Percentiles rank a stretch among this genome's conserved stretches.
Evolutionary conservation across 2,113 vertebrate species (phyloP).

Genomic region (Hystrix cristata): DNA sequence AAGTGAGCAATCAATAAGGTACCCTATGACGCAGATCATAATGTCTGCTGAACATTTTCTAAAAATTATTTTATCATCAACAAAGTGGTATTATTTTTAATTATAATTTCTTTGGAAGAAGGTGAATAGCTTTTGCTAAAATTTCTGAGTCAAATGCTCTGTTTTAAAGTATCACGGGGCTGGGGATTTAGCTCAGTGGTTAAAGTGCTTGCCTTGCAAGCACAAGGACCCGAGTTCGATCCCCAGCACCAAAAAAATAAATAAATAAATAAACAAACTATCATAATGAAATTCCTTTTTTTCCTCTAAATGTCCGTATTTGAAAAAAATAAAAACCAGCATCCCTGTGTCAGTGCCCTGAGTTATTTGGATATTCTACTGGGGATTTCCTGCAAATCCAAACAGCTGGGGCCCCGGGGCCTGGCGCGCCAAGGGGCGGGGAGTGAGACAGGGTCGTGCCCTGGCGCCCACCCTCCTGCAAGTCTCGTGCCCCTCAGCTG

Average conservation of each 20-base stretch:
- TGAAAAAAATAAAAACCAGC: neutral
- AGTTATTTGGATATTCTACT: constrained; percentile 32
- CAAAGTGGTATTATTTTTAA: neutral
- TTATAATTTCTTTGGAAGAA: neutral
- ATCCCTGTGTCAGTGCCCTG: neutral
- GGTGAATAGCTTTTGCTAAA: neutral
- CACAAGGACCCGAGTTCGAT: too few species aligned
- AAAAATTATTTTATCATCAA: neutral
- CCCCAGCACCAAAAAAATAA: too few species aligned
- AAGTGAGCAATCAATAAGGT: neutral
- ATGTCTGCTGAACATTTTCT: neutral
- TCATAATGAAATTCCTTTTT: neutral
- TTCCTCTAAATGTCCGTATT: neutral
- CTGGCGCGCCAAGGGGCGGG: neutral
- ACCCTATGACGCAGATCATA: neutral
- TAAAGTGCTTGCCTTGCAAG: too few species aligned
- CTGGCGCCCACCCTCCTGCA: neutral
- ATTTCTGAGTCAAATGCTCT: neutral
- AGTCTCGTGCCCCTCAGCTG: neutral
- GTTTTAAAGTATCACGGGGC: neutral
- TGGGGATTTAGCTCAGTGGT: too few species aligned
- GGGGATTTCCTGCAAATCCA: constrained; percentile 16
- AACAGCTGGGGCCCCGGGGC: neutral
- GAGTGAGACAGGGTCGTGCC: neutral
- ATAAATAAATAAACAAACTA: neutral